Conservation (phyloP, 2,888 invertebrate species). For the Antheraea yamamai region DNA sequence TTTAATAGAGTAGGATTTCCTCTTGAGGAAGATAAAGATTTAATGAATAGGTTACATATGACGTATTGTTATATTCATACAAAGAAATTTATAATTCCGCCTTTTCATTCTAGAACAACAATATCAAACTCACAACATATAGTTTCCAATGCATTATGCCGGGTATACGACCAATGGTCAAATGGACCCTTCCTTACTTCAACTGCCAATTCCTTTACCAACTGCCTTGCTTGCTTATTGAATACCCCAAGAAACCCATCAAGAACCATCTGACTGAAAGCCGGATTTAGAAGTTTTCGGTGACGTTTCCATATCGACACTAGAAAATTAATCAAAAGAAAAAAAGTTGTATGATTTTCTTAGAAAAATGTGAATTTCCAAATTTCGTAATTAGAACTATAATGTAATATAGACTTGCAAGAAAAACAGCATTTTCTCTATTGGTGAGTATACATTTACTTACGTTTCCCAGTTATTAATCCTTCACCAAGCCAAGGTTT, state of each 20-base stretch:
- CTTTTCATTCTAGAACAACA: not conserved
- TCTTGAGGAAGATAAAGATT: too few species aligned
- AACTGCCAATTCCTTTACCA: constrained; percentile 46
- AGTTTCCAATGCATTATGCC: constrained; percentile 63
- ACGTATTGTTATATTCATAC: too few species aligned
- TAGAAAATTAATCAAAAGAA: constrained; percentile 26
- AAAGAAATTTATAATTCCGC: too few species aligned
- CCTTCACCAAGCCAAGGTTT: constrained; percentile 71
- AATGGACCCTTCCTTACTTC: constrained; percentile 54
- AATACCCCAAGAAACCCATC: constrained; percentile 55
- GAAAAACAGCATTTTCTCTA: too few species aligned
- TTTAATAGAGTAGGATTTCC: too few species aligned
- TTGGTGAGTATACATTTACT: constrained; percentile 25
- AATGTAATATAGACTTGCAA: too few species aligned
- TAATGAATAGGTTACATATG: too few species aligned
- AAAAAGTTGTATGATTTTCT: too few species aligned
- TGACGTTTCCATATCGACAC: constrained; percentile 60
- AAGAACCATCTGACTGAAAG: constrained; percentile 55
- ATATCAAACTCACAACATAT: constrained; percentile 58
- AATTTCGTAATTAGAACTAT: too few species aligned
- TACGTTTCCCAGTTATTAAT: constrained; percentile 61
- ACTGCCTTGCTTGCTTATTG: constrained; percentile 52
- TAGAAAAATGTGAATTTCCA: too few species aligned
- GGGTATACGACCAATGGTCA: constrained; percentile 61
- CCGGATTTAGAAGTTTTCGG: constrained; percentile 56